Base-by-base conservation (phyloP, 2,888 invertebrate genomes). In the Parthenolecanium corni region DNA sequence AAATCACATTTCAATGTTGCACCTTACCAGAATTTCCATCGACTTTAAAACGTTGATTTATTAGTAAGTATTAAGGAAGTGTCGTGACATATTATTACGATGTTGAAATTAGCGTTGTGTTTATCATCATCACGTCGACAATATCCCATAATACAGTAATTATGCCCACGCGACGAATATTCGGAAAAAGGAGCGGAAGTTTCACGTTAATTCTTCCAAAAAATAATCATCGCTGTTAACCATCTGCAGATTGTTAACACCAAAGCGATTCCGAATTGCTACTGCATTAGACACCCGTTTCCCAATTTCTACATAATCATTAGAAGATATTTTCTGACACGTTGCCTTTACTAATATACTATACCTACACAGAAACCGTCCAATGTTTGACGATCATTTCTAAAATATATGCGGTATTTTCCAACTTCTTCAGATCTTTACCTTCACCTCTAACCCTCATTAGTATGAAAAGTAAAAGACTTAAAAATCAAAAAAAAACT, bases 211-310 rank as follows among this genome's bases (percentile, higher is more conserved):
- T 53, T 53, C 38, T 53, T 53, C 38, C 21, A 52, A 25, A 3
- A 52, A 31, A 52, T 36, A 36, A 25, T 52, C 31, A 31, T 31
- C 24, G 24, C 24, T 16, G 51, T 21, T 51, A 23, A 31, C 36
- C 52, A 53, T 53, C 52, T 53, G 52, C 36, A 53, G 38, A 53
- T 53, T 38, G 52, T 53, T 53, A 53, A 38, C 52, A 38, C 38
- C 21, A 31, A 53, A 53, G 36, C 31, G 38, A 53, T 38, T 38
- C 40, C 31, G 31, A 31, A 31, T 31, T 31, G 31, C 31, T 31
- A 9, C 31, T 31, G 31, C 9, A 53, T 21, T 53, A 53, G 31
- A 53, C 52, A 53, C 36, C 31, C 38, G 52, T 53, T 53, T 53
- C 52, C 52, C 38, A 21, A 53, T 53, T 53, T n/a, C n/a, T n/a